Percentiles rank a stretch among this genome's conserved stretches.
phyloP scores from a whole-genome alignment of 1,140 invertebrate genomes.

The Bombus confusus region DNA sequence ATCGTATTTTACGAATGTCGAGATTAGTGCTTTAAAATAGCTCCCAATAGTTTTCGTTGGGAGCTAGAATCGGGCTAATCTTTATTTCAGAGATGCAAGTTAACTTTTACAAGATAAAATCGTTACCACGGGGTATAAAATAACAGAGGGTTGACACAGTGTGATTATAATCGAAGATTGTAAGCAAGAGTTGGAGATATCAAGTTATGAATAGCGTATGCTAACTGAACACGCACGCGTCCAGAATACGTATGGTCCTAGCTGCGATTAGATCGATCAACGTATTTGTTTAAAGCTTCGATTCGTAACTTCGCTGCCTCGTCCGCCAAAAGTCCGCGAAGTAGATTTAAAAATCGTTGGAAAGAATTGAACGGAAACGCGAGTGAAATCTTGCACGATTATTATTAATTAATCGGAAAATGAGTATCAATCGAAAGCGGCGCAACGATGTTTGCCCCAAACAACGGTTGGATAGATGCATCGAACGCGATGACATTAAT shows the following conservation, averaged over 20 bases:
- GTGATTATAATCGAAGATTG: not conserved
- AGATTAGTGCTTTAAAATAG: not conserved
- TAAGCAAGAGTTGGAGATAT: no score
- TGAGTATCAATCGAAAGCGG: not conserved
- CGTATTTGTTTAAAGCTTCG: not conserved
- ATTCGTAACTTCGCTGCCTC: not conserved
- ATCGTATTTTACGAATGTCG: not conserved
- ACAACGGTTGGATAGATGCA: not conserved
- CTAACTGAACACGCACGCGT: not conserved
- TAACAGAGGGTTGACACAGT: not conserved
- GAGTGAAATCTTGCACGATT: not conserved
- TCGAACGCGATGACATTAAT: constrained; percentile 1
- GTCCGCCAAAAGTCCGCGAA: not conserved
- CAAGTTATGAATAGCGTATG: not conserved
- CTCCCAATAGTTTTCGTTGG: not conserved
- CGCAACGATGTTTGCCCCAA: not conserved
- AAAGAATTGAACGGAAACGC: no score
- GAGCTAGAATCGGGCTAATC: not conserved
- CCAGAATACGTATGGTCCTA: not conserved
- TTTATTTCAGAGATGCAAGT: no score
- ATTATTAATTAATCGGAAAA: not conserved
- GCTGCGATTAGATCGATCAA: not conserved
- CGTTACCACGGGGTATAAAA: not conserved
- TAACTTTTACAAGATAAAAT: no score
- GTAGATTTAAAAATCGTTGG: not conserved